These are phyloP conservation scores for Monochamus alternatus DNA, from an alignment of 2,888 invertebrate species.

Conservation along the genomic window DNA sequence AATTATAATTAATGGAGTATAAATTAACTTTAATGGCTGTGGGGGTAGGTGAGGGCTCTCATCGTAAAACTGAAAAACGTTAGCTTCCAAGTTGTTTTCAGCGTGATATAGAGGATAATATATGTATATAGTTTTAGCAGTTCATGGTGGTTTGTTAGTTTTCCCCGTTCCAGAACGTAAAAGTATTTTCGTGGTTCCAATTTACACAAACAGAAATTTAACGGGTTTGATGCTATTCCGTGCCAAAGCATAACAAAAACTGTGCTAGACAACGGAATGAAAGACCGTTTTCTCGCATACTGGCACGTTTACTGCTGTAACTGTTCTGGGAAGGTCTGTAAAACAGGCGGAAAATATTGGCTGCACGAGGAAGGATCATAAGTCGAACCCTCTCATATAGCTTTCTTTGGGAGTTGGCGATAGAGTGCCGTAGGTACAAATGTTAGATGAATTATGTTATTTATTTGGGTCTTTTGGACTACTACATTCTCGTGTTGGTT, in stretches of 20 bases:
- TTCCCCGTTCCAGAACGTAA: background rate
- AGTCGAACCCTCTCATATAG: constrained; percentile 2
- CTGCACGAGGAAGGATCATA: constrained; percentile 4
- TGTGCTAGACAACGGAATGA: background rate
- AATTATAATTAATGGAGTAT: constrained; percentile 6
- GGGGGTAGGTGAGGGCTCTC: background rate
- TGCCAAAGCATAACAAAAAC: background rate
- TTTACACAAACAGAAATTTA: constrained; percentile 1
- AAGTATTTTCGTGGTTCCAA: constrained; percentile 6
- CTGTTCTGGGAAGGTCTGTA: constrained; percentile 1
- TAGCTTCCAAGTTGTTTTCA: too few species aligned
- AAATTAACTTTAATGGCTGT: constrained; percentile 4
- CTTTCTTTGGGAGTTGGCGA: background rate
- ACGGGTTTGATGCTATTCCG: background rate
- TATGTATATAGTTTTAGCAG: too few species aligned
- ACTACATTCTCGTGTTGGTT: background rate
- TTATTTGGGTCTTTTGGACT: background rate
- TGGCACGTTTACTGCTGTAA: constrained; percentile 10
- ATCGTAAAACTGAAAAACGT: background rate
- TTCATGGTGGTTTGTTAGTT: background rate
- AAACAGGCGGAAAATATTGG: constrained; percentile 12
- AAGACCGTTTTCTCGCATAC: constrained; percentile 4
- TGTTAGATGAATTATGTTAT: background rate
- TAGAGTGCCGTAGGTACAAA: background rate
- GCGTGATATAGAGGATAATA: too few species aligned